phyloP scores from a whole-genome alignment of 2,888 invertebrate species.

The Priocnemis perturbator region DNA sequence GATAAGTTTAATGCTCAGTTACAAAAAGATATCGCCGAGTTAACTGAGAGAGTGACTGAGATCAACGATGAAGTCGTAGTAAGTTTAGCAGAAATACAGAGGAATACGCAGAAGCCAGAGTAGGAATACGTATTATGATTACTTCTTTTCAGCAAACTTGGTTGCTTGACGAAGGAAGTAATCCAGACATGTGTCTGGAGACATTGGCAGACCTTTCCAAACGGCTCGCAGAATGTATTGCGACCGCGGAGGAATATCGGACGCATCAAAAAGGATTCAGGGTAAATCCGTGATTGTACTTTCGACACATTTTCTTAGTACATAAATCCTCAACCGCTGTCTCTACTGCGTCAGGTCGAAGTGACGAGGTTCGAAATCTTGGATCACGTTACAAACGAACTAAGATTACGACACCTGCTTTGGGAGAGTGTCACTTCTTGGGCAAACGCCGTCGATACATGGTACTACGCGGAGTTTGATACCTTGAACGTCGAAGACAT shows the following conservation, averaged over 20 bases:
- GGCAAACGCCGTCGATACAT: slow-evolving; percentile 81
- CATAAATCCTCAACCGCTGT: background rate
- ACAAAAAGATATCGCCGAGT: slow-evolving; percentile 85
- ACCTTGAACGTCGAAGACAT: slow-evolving; percentile 86
- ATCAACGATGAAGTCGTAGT: slow-evolving; percentile 85
- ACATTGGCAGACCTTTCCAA: slow-evolving; percentile 81
- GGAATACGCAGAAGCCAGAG: no score
- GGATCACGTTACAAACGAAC: slow-evolving; percentile 87
- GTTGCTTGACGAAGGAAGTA: slow-evolving; percentile 84
- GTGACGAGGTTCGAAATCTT: slow-evolving; percentile 88
- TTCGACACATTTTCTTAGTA: background rate
- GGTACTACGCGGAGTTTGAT: slow-evolving; percentile 81
- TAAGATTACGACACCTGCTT: slow-evolving; percentile 86
- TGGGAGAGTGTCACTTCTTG: slow-evolving; percentile 89
- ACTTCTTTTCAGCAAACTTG: slow-evolving; percentile 80
- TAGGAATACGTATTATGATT: background rate
- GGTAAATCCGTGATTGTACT: slow-evolving; percentile 74
- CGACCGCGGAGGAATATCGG: slow-evolving; percentile 85
- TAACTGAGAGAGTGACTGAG: slow-evolving; percentile 84
- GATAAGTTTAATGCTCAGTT: slow-evolving; percentile 84
- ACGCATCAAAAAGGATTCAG: slow-evolving; percentile 91
- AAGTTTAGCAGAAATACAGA: no score
- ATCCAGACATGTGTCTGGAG: slow-evolving; percentile 81
- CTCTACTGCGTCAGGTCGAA: slow-evolving; percentile 80
- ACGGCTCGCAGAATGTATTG: slow-evolving; percentile 80